Evolutionary conservation across 2,113 vertebrate genomes (phyloP).

Genomic region (Axis porcinus): DNA sequence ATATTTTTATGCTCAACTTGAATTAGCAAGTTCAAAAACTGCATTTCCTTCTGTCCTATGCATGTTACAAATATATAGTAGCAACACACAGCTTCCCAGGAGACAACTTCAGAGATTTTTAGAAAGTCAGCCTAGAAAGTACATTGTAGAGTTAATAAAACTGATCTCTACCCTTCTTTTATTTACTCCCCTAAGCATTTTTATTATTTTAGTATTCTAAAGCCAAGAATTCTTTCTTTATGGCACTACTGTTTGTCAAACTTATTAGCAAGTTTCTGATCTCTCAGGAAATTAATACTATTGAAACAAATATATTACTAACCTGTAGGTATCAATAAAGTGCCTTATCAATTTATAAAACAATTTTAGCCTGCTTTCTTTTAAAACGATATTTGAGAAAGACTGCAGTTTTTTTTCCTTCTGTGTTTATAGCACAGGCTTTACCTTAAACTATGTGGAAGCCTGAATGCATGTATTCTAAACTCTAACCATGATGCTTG

Average conservation of each 20-base stretch:
- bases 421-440: not conserved
- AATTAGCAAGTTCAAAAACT: constrained; percentile 40
- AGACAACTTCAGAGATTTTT: not conserved
- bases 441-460: not conserved
- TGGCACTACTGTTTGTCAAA: not conserved
- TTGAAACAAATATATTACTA: not conserved
- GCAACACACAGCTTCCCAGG: not conserved
- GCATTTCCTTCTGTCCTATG: not conserved
- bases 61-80: not conserved
- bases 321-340: not conserved
- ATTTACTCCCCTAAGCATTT: not conserved
- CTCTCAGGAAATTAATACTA: not conserved
- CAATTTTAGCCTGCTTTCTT: not conserved
- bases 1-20: constrained; percentile 45
- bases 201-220: not conserved
- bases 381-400: not conserved
- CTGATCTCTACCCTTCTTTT: not conserved
- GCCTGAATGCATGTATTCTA: not conserved
- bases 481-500: not conserved
- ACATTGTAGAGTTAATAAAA: not conserved
- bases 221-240: not conserved
- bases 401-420: not conserved
- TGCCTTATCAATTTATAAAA: not conserved
- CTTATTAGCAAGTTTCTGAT: not conserved
- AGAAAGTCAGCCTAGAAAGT: not conserved